A percentile compares a stretch with the other conserved stretches of the same genome.
These are phyloP conservation scores for Turnix velox DNA, from an alignment of 2,113 vertebrate species.

Conservation along the genomic window DNA sequence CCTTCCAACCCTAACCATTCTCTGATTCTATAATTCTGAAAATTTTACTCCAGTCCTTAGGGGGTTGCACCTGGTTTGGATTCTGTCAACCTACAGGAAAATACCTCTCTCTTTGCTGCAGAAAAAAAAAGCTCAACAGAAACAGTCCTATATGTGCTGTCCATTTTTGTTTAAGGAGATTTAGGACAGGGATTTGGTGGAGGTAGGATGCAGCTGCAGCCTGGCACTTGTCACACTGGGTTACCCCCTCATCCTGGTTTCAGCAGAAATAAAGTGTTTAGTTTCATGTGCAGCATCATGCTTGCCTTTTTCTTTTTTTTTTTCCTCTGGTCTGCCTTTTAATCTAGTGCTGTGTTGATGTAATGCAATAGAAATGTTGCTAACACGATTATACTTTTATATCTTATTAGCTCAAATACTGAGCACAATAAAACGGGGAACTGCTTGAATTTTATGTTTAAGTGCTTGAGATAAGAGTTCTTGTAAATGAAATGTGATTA, in stretches of 20 bases:
- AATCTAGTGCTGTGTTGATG: conserved; percentile 12
- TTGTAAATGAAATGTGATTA: conserved; percentile 71
- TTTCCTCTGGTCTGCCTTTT: conserved; percentile 39
- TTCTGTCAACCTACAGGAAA: not conserved
- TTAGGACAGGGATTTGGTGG: not conserved
- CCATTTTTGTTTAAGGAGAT: not conserved
- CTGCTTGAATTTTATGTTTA: conserved; percentile 62
- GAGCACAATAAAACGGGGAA: conserved; percentile 64
- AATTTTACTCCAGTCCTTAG: fast-evolving
- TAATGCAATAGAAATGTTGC: conserved; percentile 60
- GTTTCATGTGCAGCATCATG: not conserved
- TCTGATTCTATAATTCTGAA: too few species aligned
- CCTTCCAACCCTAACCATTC: too few species aligned
- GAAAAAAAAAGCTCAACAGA: too few species aligned
- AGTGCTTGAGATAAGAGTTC: conserved; percentile 64
- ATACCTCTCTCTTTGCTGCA: not conserved
- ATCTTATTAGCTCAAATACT: conserved; percentile 66
- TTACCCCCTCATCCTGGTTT: too few species aligned
- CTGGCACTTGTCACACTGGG: not conserved
- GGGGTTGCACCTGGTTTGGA: not conserved
- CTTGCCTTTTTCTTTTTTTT: not conserved
- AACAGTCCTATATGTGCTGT: too few species aligned
- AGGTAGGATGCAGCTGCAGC: not conserved
- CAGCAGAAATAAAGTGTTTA: not conserved
- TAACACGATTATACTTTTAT: conserved; percentile 60